These are phyloP conservation scores for Nephotettix cincticeps DNA, from an alignment of 1,140 invertebrate genomes.

Conservation along the genomic window DNA sequence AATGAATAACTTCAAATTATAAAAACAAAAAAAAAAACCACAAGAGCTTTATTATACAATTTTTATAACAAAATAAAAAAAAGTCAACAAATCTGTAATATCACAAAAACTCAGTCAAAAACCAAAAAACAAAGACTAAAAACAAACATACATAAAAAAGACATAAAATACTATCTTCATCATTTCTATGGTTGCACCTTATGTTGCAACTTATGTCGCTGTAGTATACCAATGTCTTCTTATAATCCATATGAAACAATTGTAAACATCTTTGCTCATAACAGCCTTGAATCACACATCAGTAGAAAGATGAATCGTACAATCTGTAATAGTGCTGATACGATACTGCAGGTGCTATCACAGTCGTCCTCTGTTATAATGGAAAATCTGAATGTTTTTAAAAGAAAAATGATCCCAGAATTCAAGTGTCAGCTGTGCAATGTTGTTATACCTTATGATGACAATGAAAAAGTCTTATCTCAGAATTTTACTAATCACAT, in stretches of 20 bases:
- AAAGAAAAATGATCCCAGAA: neutral
- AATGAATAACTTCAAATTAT: too few species aligned
- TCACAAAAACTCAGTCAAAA: too few species aligned
- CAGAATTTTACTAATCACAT: neutral
- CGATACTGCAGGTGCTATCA: neutral
- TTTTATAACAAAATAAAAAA: neutral
- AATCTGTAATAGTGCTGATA: neutral
- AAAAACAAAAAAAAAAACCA: slow-evolving; percentile 7
- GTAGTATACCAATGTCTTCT: neutral
- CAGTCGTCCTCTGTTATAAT: neutral
- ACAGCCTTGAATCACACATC: neutral
- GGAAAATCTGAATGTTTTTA: neutral
- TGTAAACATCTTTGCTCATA: slow-evolving; percentile 3
- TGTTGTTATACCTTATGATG: neutral
- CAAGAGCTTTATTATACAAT: neutral
- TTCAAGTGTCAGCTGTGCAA: slow-evolving; percentile 2
- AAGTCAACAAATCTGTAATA: too few species aligned
- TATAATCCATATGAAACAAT: neutral
- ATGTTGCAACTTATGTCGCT: slow-evolving; percentile 3
- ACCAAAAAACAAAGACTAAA: too few species aligned
- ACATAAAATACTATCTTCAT: too few species aligned
- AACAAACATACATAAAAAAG: too few species aligned
- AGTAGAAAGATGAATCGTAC: neutral
- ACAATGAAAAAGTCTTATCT: neutral
- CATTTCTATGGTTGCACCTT: neutral